Base-by-base conservation (phyloP, 2,797 vertebrate species). In the Eospalax fontanierii region DNA sequence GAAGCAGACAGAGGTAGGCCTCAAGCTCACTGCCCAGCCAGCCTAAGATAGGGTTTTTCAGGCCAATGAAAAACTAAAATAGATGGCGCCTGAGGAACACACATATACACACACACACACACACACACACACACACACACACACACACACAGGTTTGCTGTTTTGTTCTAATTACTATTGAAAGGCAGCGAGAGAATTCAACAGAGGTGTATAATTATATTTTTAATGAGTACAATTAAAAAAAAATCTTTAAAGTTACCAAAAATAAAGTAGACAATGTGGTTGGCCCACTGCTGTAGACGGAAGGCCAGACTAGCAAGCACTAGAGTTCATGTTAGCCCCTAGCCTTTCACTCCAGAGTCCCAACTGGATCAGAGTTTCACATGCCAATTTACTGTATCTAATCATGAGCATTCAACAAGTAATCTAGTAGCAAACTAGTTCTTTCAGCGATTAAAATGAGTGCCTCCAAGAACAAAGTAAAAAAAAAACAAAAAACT, bases 161-260 rank as follows among this genome's bases (percentile, higher is more conserved):
- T 75, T 83, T 85, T 59, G 70, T 82, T 78, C 86, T 84, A 75
- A 86, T 87, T 90, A 33, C 35, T 90, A 40, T 16, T 85, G 50
- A 38, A 85, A 92, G 65, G 8, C 57, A n/a, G 61, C 68, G 82
- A 87, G 93, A 33, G n/a, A 95, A 79, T 88, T 74, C 82, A 76
- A 85, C 8, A 28, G 84, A 86, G 38, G 74, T n/a, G n/a, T n/a
- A n/a, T n/a, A n/a, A n/a, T n/a, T n/a, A n/a, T 76, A 66, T 88
- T 65, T 90, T 93, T 85, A 93, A 65, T 95, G 63, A 46, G 21
- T 59, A 84, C 70, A 95, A 90, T 75, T 68, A 43, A 74, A 28
- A 63, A 70, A 57, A 86, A 57, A 59, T 26, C 26, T 57, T 71
- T 54, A 54, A 54, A 54, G 50, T 54, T 54, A 54, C 50, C 50